phyloP scores from a whole-genome alignment of 1,140 invertebrate genomes.

The Lordiphosa mommai region DNA sequence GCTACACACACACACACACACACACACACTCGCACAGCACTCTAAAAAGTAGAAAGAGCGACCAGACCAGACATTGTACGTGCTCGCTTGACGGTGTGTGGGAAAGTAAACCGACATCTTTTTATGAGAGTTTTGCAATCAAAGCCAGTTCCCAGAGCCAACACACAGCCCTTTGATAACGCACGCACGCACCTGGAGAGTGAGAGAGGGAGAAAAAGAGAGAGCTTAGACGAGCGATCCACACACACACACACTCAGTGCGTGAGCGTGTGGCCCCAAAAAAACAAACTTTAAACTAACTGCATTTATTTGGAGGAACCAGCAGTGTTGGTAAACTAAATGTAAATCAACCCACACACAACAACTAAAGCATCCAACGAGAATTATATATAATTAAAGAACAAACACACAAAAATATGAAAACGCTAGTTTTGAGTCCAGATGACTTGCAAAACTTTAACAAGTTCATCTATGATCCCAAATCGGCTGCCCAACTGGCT shows the following conservation, averaged over 20 bases:
- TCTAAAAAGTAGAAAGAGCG: slow-evolving; percentile 27
- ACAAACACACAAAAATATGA: slow-evolving; percentile 72
- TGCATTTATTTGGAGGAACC: slow-evolving; percentile 31
- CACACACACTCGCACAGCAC: slow-evolving; percentile 9
- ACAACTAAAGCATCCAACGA: neutral
- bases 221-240: slow-evolving; percentile 32
- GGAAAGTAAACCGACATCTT: slow-evolving; percentile 77
- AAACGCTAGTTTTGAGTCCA: slow-evolving; percentile 67
- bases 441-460: slow-evolving; percentile 76
- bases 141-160: slow-evolving; percentile 24
- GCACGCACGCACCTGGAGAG: slow-evolving; percentile 25
- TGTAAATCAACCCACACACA: neutral
- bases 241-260: slow-evolving; percentile 33
- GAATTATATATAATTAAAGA: neutral
- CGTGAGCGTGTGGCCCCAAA: slow-evolving; percentile 32
- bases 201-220: slow-evolving; percentile 4
- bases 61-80: slow-evolving; percentile 41
- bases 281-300: slow-evolving; percentile 15
- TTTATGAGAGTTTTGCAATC: slow-evolving; percentile 75
- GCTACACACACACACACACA: slow-evolving; percentile 17
- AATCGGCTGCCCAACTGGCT: slow-evolving; percentile 63
- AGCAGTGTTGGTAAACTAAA: slow-evolving; percentile 1
- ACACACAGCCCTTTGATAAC: slow-evolving; percentile 65
- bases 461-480: slow-evolving; percentile 76
- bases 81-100: slow-evolving; percentile 37